phyloP scores from a whole-genome alignment of 2,888 invertebrate species.

The Panopea generosa region DNA sequence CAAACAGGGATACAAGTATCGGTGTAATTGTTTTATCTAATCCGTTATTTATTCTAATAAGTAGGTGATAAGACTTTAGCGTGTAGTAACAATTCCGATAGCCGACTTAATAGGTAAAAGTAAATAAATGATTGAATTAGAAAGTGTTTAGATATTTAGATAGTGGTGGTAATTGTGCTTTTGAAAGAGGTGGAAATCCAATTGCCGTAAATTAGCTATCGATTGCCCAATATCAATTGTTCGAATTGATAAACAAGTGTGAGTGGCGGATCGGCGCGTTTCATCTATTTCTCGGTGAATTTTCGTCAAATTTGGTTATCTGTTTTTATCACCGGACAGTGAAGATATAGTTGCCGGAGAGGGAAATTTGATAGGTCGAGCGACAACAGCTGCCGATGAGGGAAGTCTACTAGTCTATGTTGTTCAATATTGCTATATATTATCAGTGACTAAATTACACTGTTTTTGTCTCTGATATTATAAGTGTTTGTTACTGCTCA shows the following conservation, averaged over 20 bases:
- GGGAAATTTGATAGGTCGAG: too few relatives aligned
- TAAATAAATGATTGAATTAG: slow-evolving; percentile 50
- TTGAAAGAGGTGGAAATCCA: slow-evolving; percentile 41
- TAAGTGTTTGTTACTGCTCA: too few relatives aligned
- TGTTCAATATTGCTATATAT: too few relatives aligned
- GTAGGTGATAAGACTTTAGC: slow-evolving; percentile 56
- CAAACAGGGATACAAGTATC: slow-evolving; percentile 6
- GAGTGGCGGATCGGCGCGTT: slow-evolving; percentile 30
- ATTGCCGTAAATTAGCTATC: slow-evolving; percentile 44
- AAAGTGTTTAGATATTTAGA: slow-evolving; percentile 26
- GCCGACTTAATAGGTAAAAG: slow-evolving; percentile 36
- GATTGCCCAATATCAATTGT: slow-evolving; percentile 29
- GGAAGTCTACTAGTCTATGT: too few relatives aligned
- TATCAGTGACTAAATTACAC: too few relatives aligned
- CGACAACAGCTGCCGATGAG: too few relatives aligned
- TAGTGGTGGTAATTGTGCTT: slow-evolving; percentile 26
- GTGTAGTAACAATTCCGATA: slow-evolving; percentile 34
- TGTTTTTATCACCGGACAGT: slow-evolving; percentile 6
- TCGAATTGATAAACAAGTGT: slow-evolving; percentile 22
- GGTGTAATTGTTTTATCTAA: slow-evolving; percentile 63
- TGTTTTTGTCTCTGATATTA: too few relatives aligned
- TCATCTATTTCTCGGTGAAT: slow-evolving; percentile 21
- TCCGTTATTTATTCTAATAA: slow-evolving; percentile 49
- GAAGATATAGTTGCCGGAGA: background rate
- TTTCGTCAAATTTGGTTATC: slow-evolving; percentile 11